A percentile compares a stretch with the other conserved stretches of the same genome.
These are phyloP conservation scores for Thripadectes ignobilis DNA, from an alignment of 2,797 vertebrate species.

Conservation along the genomic window DNA sequence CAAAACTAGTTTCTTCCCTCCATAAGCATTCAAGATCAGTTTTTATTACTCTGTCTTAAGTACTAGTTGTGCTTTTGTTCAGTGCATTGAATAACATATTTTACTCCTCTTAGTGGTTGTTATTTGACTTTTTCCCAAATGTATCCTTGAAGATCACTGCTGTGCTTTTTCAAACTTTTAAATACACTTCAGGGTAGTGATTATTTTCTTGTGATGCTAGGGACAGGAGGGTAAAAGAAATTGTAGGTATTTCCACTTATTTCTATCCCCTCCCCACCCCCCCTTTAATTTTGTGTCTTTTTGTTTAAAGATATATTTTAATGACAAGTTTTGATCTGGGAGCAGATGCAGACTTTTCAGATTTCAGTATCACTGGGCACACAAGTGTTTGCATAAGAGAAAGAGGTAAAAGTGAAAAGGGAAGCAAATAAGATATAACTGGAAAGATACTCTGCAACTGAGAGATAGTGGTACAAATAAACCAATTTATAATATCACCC, in stretches of 20 bases:
- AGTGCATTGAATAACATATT: not conserved
- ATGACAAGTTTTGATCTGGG: not conserved
- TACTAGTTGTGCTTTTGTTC: not conserved
- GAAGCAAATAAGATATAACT: not conserved
- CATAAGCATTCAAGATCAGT: not conserved
- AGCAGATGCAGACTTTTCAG: not conserved
- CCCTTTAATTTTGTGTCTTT: too few relatives aligned
- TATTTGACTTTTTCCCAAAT: not conserved
- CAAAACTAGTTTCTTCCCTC: not conserved
- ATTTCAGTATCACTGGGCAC: not conserved
- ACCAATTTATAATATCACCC: not conserved
- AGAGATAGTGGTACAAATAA: not conserved
- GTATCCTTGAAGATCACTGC: not conserved
- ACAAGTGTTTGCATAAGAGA: not conserved
- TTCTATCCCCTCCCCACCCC: fast-evolving
- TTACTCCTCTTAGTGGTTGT: not conserved
- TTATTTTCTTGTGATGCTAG: not conserved
- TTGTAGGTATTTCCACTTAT: not conserved
- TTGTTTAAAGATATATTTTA: not conserved
- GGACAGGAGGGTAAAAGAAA: not conserved
- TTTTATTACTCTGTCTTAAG: not conserved
- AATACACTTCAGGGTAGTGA: not conserved
- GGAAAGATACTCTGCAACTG: not conserved
- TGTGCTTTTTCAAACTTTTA: not conserved
- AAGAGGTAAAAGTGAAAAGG: not conserved